Percentiles rank a stretch among this genome's conserved stretches.
Evolutionary conservation across 2,797 vertebrate genomes (phyloP).

Genomic region (Mionectes olivaceus): DNA sequence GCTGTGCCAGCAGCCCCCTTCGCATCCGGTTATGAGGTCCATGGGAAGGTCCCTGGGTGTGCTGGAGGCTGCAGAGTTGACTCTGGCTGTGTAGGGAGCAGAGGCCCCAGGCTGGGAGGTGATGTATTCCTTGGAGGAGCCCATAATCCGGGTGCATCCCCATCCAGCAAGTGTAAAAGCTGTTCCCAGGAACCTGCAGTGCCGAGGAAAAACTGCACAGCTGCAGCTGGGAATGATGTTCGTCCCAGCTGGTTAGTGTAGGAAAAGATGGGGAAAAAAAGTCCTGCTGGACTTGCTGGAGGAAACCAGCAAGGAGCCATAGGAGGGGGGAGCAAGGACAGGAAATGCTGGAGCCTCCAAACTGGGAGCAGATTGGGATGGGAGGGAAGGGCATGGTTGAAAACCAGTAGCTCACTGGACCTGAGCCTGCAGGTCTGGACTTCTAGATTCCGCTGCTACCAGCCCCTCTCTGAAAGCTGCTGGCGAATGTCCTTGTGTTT

Average conservation of each 20-base stretch:
- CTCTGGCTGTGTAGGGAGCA: accelerated
- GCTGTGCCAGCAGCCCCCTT: not conserved
- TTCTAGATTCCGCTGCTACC: not conserved
- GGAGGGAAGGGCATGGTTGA: not conserved
- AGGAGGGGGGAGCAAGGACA: not conserved
- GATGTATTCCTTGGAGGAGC: not conserved
- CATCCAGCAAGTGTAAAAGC: not conserved
- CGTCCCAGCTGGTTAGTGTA: not conserved
- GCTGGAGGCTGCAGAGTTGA: not conserved
- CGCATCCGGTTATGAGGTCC: accelerated
- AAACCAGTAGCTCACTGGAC: not conserved
- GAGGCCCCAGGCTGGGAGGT: not conserved
- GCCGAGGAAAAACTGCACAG: not conserved
- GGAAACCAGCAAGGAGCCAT: not conserved
- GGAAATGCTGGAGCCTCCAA: not conserved
- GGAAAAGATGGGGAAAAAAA: not conserved
- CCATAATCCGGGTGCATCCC: accelerated
- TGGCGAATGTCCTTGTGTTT: not conserved
- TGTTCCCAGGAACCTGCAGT: not conserved
- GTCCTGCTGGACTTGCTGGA: not conserved
- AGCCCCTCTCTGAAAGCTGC: not conserved
- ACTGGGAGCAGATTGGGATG: not conserved
- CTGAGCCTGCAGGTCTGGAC: not conserved
- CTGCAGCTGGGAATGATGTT: not conserved
- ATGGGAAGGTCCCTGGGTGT: not conserved